A percentile compares a stretch with the other conserved stretches of the same genome.
Conservation (phyloP, 2,113 vertebrate genomes). For the Gavia stellata region DNA sequence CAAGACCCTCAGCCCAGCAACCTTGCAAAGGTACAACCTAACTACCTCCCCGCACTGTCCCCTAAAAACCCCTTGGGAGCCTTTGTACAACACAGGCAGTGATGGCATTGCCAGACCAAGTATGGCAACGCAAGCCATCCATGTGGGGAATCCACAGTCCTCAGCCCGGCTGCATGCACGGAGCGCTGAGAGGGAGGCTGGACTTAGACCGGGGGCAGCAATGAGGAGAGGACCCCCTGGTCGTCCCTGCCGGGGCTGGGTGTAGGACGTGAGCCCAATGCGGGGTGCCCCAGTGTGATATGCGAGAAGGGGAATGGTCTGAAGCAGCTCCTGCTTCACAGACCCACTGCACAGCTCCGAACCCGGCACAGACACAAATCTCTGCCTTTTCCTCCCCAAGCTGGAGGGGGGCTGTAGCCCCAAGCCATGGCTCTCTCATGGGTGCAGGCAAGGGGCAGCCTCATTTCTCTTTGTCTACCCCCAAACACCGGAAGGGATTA, state of each 20-base stretch:
- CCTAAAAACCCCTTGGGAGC: accelerated
- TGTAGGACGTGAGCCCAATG: accelerated
- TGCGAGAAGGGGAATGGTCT: background rate
- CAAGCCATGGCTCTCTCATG: accelerated
- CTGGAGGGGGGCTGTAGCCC: background rate
- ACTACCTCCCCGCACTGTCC: background rate
- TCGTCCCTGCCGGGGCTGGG: accelerated
- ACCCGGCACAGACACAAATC: accelerated
- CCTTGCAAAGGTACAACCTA: background rate
- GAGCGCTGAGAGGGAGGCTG: background rate
- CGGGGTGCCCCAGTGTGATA: background rate
- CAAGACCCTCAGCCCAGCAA: background rate
- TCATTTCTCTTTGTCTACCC: background rate
- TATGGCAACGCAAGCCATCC: background rate
- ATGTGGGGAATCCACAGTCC: background rate
- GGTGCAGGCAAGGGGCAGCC: background rate
- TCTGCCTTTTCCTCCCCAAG: background rate
- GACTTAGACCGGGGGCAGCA: background rate
- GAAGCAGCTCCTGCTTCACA: background rate
- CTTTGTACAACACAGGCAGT: background rate
- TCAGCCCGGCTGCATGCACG: accelerated
- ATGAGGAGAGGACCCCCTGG: accelerated
- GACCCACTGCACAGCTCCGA: background rate
- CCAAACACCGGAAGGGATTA: background rate
- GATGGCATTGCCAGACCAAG: background rate